Conservation (phyloP, 2,797 vertebrate species). For the Cossypha heuglini region DNA sequence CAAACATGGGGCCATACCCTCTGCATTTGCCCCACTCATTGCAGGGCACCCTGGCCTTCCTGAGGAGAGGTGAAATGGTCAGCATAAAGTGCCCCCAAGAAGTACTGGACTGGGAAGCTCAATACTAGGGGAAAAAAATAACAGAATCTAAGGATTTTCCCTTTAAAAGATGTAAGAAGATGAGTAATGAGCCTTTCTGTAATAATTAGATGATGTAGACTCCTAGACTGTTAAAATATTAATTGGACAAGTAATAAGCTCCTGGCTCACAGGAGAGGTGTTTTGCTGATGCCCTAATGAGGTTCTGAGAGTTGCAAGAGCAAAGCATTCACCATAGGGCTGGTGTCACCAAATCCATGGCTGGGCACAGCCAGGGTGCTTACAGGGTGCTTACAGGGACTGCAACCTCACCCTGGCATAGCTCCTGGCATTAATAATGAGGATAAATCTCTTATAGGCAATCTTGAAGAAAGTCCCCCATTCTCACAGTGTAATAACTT, state of each 20-base stretch:
- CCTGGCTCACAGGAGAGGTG: too few relatives aligned
- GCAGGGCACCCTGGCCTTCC: fast-evolving
- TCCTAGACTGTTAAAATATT: not conserved
- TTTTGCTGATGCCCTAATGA: not conserved
- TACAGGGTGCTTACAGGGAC: too few relatives aligned
- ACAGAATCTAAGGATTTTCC: not conserved
- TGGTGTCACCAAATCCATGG: not conserved
- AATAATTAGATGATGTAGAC: not conserved
- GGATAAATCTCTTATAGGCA: not conserved
- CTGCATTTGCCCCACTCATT: not conserved
- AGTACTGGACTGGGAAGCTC: fast-evolving
- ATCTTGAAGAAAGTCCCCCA: fast-evolving
- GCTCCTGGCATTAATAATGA: not conserved
- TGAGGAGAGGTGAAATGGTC: not conserved
- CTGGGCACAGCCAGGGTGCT: not conserved
- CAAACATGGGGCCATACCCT: not conserved
- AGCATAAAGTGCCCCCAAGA: not conserved
- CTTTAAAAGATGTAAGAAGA: not conserved
- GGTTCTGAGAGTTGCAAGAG: not conserved
- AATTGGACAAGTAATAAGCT: not conserved
- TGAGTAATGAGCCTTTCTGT: not conserved
- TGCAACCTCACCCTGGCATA: fast-evolving
- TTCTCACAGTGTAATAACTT: not conserved
- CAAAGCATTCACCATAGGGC: fast-evolving
- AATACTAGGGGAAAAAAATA: not conserved